Conservation (phyloP, 1,140 invertebrate species). For the Lucilia sericata region DNA sequence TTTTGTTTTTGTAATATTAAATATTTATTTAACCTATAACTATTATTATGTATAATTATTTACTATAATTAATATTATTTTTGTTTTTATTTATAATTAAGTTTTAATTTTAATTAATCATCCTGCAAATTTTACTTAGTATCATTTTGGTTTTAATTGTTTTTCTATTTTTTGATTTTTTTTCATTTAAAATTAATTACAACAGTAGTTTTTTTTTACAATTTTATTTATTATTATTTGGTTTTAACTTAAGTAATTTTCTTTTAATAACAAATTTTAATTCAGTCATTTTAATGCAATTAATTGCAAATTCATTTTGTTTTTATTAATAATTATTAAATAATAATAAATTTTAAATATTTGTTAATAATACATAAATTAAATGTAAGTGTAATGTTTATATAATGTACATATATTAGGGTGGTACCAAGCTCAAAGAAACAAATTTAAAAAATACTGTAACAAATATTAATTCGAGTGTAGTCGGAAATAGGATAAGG, state of each 20-base stretch:
- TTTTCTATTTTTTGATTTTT: neutral
- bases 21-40: neutral
- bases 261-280: conserved; percentile 45
- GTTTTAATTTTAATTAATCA: conserved; percentile 10
- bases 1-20: neutral
- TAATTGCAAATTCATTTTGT: conserved; percentile 34
- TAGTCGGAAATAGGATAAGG: too few species aligned
- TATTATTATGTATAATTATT: neutral
- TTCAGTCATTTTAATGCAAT: conserved; percentile 43
- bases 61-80: neutral
- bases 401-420: too few species aligned
- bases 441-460: too few species aligned
- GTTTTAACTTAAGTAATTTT: conserved; percentile 8
- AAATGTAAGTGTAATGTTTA: neutral
- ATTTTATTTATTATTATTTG: neutral
- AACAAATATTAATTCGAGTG: too few species aligned
- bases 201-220: neutral
- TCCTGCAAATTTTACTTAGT: conserved; percentile 1
- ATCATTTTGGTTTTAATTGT: neutral
- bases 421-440: neutral
- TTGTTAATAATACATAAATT: neutral
- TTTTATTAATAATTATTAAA: neutral
- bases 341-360: neutral
- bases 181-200: conserved; percentile 20
- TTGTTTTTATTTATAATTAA: conserved; percentile 2